A percentile compares a stretch with the other conserved stretches of the same genome.
Conservation (phyloP, 2,113 vertebrate species). For the Nycticryphes semicollaris region DNA sequence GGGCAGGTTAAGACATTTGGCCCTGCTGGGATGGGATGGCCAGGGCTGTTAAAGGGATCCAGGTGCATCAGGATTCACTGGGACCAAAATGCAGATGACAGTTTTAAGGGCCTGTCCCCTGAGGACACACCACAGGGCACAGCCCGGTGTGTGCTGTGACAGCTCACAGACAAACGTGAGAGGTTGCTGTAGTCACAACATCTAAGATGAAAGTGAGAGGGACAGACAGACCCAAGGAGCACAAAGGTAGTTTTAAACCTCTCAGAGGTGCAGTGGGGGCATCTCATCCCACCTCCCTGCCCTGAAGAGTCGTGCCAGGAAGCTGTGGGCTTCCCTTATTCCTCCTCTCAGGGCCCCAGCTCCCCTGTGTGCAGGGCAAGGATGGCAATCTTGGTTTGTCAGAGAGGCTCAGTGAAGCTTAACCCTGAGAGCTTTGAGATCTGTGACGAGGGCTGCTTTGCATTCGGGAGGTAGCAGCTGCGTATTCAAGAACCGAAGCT, state of each 20-base stretch:
- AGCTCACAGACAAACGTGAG: not conserved
- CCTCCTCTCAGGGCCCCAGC: not conserved
- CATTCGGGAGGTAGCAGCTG: not conserved
- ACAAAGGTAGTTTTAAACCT: not conserved
- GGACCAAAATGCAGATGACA: not conserved
- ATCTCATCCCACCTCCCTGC: not conserved
- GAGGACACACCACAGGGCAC: not conserved
- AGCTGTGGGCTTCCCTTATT: not conserved
- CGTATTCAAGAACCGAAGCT: not conserved
- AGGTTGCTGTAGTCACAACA: not conserved
- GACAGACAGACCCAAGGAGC: not conserved
- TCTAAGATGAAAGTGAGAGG: not conserved
- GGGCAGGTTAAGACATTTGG: slow-evolving; percentile 10
- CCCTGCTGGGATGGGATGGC: not conserved
- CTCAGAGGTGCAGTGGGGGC: not conserved
- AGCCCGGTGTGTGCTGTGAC: not conserved
- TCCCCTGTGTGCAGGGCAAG: not conserved
- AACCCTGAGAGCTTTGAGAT: not conserved
- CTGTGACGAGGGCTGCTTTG: not conserved
- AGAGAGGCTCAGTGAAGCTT: not conserved
- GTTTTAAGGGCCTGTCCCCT: not conserved
- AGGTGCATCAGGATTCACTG: not conserved
- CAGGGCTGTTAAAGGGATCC: not conserved
- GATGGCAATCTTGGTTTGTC: not conserved
- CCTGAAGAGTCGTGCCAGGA: not conserved